Conservation (phyloP, 1,140 invertebrate genomes). For the fruit fly (Drosophila melanogaster) region DNA sequence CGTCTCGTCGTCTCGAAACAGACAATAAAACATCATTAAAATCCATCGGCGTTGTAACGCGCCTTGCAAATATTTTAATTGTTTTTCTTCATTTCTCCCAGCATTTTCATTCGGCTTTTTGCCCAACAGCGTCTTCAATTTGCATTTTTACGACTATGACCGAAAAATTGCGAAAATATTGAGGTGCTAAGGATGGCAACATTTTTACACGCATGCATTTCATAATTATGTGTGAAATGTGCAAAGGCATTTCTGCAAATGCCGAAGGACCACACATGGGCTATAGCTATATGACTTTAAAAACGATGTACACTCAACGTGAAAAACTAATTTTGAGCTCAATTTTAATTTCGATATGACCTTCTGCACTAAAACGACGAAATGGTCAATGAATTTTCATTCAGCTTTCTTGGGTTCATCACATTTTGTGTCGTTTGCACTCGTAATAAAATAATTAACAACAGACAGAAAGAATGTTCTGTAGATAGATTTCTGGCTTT, state of each 20-base stretch:
- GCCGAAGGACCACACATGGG: conserved; percentile 30
- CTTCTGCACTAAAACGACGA: neutral
- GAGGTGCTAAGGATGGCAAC: conserved; percentile 39
- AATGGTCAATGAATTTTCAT: conserved; percentile 4
- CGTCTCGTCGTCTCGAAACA: conserved; percentile 65
- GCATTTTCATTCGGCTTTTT: conserved; percentile 21
- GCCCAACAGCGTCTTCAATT: conserved; percentile 27
- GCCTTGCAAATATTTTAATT: conserved; percentile 82
- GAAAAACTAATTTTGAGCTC: no score
- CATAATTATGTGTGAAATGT: conserved; percentile 43
- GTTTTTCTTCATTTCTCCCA: conserved; percentile 59
- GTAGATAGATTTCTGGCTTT: conserved; percentile 25
- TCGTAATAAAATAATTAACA: conserved; percentile 48
- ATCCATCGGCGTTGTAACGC: conserved; percentile 71
- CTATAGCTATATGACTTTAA: neutral
- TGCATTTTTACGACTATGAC: conserved; percentile 53
- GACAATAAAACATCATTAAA: conserved; percentile 83
- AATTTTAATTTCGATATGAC: neutral
- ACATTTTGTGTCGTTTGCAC: conserved; percentile 11
- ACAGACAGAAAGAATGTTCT: conserved; percentile 21
- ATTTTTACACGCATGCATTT: conserved; percentile 25
- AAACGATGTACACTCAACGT: no score
- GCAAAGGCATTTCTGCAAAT: conserved; percentile 3
- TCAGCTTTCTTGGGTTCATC: neutral
- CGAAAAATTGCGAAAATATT: conserved; percentile 46